Conservation (phyloP, 2,797 vertebrate genomes). For the Clarias platycephalus region DNA sequence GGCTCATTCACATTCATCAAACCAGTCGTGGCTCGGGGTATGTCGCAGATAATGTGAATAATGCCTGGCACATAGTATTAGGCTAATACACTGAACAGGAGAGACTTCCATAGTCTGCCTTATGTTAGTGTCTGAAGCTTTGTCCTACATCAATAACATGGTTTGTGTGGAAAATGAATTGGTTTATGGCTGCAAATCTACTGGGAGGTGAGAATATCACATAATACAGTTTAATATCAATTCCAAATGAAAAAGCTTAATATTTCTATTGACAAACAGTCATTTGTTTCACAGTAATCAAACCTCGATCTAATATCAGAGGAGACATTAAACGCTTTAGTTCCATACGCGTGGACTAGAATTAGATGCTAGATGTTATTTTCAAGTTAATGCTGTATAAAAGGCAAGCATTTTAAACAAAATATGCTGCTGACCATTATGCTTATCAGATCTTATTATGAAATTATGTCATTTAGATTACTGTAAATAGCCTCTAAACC, state of each 20-base stretch:
- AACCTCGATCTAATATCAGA: neutral
- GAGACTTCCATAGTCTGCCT: neutral
- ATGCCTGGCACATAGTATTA: slow-evolving; percentile 39
- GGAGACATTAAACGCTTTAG: slow-evolving; percentile 11
- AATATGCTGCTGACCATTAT: slow-evolving; percentile 46
- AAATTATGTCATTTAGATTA: slow-evolving; percentile 57
- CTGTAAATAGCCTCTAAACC: slow-evolving; percentile 55
- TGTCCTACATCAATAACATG: slow-evolving; percentile 10
- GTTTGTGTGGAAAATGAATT: slow-evolving; percentile 14
- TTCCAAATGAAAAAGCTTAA: neutral
- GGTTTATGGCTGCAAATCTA: slow-evolving; percentile 29
- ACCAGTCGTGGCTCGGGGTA: slow-evolving; percentile 34
- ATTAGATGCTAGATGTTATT: slow-evolving; percentile 33
- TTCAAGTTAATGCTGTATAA: slow-evolving; percentile 46
- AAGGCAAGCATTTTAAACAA: slow-evolving; percentile 41
- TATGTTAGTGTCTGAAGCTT: slow-evolving; percentile 10
- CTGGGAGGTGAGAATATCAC: neutral
- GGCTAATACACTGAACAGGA: slow-evolving; percentile 30
- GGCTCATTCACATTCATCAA: slow-evolving; percentile 52
- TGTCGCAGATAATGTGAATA: slow-evolving; percentile 49
- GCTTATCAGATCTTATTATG: slow-evolving; percentile 53
- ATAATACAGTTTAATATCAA: neutral
- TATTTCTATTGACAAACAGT: slow-evolving; percentile 18
- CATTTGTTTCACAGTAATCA: neutral
- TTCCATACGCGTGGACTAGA: slow-evolving; percentile 6